Evolutionary conservation across 2,113 vertebrate genomes (phyloP).

Genomic region (Charadrius vociferus): DNA sequence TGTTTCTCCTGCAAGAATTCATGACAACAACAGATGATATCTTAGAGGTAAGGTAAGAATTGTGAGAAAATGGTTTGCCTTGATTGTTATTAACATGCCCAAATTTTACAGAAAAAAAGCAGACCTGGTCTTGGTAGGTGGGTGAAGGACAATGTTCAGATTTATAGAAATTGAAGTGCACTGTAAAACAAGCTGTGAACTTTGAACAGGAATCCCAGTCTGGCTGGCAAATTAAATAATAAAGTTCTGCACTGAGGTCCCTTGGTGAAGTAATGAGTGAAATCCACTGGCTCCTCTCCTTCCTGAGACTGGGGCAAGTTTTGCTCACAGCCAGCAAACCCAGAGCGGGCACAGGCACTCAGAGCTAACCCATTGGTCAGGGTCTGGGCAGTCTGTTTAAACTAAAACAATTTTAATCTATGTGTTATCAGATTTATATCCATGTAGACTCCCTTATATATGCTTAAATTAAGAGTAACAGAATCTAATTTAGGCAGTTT

Average conservation of each 20-base stretch:
- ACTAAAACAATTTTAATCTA: background rate
- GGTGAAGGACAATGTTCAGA: background rate
- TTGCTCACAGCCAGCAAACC: rapidly evolving
- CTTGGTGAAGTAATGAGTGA: background rate
- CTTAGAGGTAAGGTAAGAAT: background rate
- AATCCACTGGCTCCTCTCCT: background rate
- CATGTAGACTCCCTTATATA: background rate
- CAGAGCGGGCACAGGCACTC: background rate
- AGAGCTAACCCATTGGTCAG: background rate
- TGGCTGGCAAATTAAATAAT: background rate
- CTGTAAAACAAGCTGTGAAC: background rate
- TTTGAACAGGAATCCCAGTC: background rate
- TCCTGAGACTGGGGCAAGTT: background rate
- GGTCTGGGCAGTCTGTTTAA: background rate
- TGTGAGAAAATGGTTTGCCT: background rate
- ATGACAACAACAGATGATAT: background rate
- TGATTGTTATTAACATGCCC: background rate
- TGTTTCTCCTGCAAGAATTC: background rate
- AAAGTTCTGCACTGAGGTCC: background rate
- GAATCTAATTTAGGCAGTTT: background rate
- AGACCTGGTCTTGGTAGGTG: background rate
- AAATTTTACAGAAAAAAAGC: background rate
- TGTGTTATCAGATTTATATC: background rate
- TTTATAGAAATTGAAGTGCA: background rate
- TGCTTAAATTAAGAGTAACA: background rate